A percentile compares a stretch with the other conserved stretches of the same genome.
phyloP scores from a whole-genome alignment of 2,113 vertebrate species.

The Microcebus lehilahytsara region DNA sequence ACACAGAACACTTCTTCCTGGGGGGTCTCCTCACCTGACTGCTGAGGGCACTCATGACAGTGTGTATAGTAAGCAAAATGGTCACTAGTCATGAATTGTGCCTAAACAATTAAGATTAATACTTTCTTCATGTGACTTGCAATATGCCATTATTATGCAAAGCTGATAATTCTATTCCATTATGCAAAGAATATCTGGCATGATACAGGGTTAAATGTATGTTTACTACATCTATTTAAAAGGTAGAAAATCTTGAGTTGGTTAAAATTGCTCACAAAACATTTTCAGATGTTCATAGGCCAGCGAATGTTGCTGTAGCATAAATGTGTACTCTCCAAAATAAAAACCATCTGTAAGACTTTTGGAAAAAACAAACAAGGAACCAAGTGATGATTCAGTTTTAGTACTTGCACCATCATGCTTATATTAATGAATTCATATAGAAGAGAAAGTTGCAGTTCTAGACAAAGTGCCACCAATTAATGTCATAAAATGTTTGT shows the following conservation, averaged over 20 bases:
- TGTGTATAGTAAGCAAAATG: not conserved
- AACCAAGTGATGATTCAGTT: not conserved
- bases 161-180: not conserved
- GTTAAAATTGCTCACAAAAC: conserved; percentile 39
- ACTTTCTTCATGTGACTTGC: not conserved
- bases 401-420: not conserved
- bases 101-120: not conserved
- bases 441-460: not conserved
- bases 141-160: not conserved
- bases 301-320: not conserved
- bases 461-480: not conserved
- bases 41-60: not conserved
- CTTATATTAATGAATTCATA: not conserved
- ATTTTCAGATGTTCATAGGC: not conserved
- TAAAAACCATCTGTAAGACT: not conserved
- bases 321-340: not conserved
- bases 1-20: not conserved
- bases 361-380: not conserved
- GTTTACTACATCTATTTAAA: not conserved
- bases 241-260: not conserved
- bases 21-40: not conserved
- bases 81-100: not conserved
- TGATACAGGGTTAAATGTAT: not conserved
- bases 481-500: not conserved
- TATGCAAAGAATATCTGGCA: not conserved